Evolutionary conservation across 2,888 invertebrate species (phyloP).

Genomic region (Aporophyla lueneburgensis): DNA sequence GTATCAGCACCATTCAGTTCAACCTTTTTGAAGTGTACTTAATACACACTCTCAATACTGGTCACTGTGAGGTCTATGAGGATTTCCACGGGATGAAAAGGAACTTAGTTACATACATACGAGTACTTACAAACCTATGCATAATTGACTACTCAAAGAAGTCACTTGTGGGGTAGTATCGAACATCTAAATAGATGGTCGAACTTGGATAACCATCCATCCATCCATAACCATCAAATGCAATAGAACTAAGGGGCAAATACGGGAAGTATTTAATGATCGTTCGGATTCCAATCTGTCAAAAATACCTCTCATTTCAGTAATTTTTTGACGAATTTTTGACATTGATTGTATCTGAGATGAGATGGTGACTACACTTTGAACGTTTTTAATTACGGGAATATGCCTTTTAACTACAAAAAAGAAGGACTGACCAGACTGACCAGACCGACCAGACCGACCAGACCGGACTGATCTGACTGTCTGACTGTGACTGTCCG

Average conservation of each 20-base stretch:
- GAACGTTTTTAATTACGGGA: neutral
- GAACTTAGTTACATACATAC: neutral
- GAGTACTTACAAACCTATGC: neutral
- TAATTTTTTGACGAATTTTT: neutral
- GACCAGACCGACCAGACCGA: too few species aligned
- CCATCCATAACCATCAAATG: conserved; percentile 1
- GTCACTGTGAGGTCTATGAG: neutral
- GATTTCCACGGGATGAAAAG: neutral
- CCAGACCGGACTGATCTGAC: too few species aligned
- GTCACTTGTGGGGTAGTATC: neutral
- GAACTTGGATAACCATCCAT: conserved; percentile 1
- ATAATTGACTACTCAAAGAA: neutral
- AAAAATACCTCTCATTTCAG: neutral
- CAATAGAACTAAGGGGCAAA: neutral
- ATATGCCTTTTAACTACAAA: too few species aligned
- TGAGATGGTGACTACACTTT: neutral
- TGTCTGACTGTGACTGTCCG: too few species aligned
- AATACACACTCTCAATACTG: neutral
- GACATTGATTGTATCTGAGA: neutral
- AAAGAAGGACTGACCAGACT: too few species aligned
- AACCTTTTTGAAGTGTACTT: neutral
- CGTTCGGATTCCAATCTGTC: too few species aligned
- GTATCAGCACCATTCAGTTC: too few species aligned
- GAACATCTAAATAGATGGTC: neutral
- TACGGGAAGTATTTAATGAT: neutral